Conservation (phyloP, 1,140 invertebrate species). For the Drosophila rhopaloa region DNA sequence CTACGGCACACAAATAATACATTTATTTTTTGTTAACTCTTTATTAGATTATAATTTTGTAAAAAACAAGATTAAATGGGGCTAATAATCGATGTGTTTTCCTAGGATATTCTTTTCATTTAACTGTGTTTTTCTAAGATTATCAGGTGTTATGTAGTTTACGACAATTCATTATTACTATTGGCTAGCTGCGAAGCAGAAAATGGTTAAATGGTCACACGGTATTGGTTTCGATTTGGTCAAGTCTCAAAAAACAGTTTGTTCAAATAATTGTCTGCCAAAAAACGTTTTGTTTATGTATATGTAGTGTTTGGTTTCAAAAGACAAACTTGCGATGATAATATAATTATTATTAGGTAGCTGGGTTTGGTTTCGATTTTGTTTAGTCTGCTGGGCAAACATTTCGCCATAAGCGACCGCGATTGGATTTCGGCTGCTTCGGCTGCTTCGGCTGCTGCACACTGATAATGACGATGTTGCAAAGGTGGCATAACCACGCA, state of each 20-base stretch:
- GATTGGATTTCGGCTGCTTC: conserved; percentile 2
- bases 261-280: no score
- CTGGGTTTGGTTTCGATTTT: conserved; percentile 31
- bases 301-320: background rate
- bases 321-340: background rate
- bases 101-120: no score
- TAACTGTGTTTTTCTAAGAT: no score
- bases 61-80: no score
- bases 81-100: no score
- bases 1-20: background rate
- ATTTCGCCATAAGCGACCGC: background rate
- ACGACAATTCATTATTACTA: no score
- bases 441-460: background rate
- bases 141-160: no score
- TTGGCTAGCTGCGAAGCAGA: no score
- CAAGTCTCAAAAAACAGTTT: no score
- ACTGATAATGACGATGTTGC: conserved; percentile 1
- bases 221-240: background rate
- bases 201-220: background rate
- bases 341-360: background rate
- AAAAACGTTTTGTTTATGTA: background rate
- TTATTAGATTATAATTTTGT: no score
- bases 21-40: no score
- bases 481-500: no score
- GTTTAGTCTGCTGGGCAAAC: conserved; percentile 16